These are phyloP conservation scores for Typhlichthys subterraneus DNA, from an alignment of 2,797 vertebrate species.

Conservation along the genomic window DNA sequence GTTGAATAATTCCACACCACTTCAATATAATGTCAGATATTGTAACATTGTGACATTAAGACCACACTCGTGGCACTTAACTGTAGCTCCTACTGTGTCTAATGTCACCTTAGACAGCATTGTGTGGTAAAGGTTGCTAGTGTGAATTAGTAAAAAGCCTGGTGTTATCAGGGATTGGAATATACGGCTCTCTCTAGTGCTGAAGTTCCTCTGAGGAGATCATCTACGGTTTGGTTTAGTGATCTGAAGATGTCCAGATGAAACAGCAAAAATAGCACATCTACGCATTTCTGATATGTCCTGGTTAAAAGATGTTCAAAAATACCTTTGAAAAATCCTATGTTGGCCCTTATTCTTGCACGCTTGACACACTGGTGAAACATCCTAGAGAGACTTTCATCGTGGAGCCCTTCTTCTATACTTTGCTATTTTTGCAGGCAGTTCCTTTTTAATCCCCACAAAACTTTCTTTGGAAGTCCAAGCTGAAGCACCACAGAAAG, in stretches of 20 bases:
- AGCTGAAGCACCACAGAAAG: conserved; percentile 28
- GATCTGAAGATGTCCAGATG: too few species aligned
- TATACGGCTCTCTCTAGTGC: too few species aligned
- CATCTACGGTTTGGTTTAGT: too few species aligned
- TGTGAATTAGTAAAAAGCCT: too few species aligned
- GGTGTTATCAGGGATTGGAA: too few species aligned
- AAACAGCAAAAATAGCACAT: too few species aligned
- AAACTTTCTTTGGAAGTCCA: conserved; percentile 34
- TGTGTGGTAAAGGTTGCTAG: too few species aligned
- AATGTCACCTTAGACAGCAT: too few species aligned
- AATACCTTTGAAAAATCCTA: conserved; percentile 4
- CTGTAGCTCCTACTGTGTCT: too few species aligned
- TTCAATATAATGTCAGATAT: neutral
- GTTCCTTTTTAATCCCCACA: conserved; percentile 38
- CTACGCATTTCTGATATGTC: neutral
- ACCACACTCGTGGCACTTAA: too few species aligned
- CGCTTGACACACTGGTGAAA: conserved; percentile 12
- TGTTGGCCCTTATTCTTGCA: conserved; percentile 12
- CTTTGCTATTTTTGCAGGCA: conserved; percentile 20
- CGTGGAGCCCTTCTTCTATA: conserved; percentile 23
- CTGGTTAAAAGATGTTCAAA: conserved; percentile 20
- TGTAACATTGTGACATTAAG: neutral
- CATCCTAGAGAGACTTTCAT: conserved; percentile 39
- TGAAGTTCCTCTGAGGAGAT: too few species aligned
- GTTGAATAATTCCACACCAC: neutral